These are phyloP conservation scores for Lutjanus campechanus DNA, from an alignment of 2,797 vertebrate genomes.

Conservation along the genomic window DNA sequence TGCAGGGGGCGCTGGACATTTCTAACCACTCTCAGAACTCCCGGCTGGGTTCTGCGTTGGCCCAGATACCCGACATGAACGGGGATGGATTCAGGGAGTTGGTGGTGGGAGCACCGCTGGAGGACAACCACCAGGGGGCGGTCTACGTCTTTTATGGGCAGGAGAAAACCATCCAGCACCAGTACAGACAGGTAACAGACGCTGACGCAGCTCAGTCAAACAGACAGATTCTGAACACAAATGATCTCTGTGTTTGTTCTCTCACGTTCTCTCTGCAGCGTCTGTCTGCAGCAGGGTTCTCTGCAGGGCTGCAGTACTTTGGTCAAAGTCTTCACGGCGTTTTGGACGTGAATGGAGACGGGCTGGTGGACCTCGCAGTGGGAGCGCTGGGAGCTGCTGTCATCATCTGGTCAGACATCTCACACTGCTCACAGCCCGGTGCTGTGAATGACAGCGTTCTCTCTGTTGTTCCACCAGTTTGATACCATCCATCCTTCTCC, in stretches of 20 bases:
- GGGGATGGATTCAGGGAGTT: conserved; percentile 93
- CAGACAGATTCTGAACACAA: neutral
- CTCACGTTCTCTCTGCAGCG: conserved; percentile 78
- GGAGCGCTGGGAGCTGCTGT: conserved; percentile 92
- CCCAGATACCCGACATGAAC: conserved; percentile 91
- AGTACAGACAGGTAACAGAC: conserved; percentile 89
- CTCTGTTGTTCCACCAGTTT: no score
- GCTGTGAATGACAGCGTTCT: no score
- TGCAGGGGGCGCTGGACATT: conserved; percentile 85
- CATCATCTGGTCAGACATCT: conserved; percentile 89
- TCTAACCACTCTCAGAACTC: conserved; percentile 89
- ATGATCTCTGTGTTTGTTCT: neutral
- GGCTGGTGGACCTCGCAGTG: conserved; percentile 90
- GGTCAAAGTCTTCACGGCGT: conserved; percentile 93
- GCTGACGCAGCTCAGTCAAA: neutral
- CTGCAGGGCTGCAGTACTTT: conserved; percentile 89
- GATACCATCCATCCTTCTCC: neutral
- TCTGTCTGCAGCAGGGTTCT: conserved; percentile 83
- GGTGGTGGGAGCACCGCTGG: conserved; percentile 92
- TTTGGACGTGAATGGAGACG: conserved; percentile 91
- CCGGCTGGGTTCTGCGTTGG: conserved; percentile 91
- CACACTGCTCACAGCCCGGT: neutral
- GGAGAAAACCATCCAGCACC: conserved; percentile 78
- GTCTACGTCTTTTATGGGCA: conserved; percentile 92
- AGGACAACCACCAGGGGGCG: conserved; percentile 91